Base-by-base conservation (phyloP, 2,113 vertebrate genomes). In the Macrotus californicus region DNA sequence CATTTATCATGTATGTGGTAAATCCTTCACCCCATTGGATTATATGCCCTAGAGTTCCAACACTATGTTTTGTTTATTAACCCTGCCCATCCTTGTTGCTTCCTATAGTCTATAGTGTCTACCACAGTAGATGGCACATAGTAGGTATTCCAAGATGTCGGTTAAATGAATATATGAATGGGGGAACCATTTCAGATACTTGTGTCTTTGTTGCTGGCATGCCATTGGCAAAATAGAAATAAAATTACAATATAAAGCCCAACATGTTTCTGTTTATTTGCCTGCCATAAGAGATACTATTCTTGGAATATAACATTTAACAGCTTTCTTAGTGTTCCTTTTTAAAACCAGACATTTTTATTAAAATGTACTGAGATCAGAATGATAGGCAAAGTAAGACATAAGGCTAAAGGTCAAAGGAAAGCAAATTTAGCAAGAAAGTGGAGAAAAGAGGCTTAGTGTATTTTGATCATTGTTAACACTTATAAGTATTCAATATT, bases 291-390 rank as follows among this genome's bases (percentile, higher is more conserved):
- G 46, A 86, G 7, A 56, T 64, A 9, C 36, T 77, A 26, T 82
- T 93, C 48, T 94, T 83, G 29, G 59, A 76, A 61, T 8, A 39
- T 52, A 86, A 66, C 19, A 39, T 76, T 83, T 66, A 75, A 79
- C 10, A 86, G n/a, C 69, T 91, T 92, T 94, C 48, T 89, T 92
- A 72, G 19, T 91, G 29, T 87, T 94, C 39, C 31, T 66, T 95
- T 91, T 81, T 7, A 95, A 89, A 89, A 26, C 19, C 29, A 88
- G 81, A 73, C 39, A 72, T 88, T 93, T 91, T 94, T 52, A 92
- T 75, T 86, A 82, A 90, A 93, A 86, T 43, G 13, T 56, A 80
- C 31, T 48, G n/a, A 91, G 90, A 46, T 16, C 54, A 94, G 59
- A 10, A 15, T 72, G 43, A 67, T 69, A 94, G 54, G 31, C 69